Percentiles rank a stretch among this genome's conserved stretches.
Evolutionary conservation across 2,113 vertebrate species (phyloP).

Genomic region (Nanorana parkeri): DNA sequence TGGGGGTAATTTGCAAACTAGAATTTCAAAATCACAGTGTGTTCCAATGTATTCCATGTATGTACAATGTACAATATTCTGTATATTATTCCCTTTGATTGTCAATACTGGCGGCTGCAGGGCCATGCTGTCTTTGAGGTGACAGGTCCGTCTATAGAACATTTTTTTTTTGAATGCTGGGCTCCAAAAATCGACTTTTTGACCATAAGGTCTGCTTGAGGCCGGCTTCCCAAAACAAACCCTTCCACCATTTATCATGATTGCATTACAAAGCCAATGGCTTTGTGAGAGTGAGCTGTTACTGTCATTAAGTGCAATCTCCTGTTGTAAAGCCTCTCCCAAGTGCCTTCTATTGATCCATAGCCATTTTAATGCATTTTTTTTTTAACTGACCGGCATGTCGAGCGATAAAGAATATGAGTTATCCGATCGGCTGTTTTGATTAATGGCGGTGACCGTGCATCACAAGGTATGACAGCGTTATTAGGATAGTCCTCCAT

Average conservation of each 20-base stretch:
- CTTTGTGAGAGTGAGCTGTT: slow-evolving; percentile 71
- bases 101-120: too few species aligned
- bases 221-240: not conserved
- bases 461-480: slow-evolving; percentile 89
- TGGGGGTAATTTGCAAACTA: too few species aligned
- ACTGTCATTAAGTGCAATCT: slow-evolving; percentile 79
- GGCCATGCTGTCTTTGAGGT: too few species aligned
- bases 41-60: too few species aligned
- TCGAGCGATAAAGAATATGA: slow-evolving; percentile 90
- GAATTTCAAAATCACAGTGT: too few species aligned
- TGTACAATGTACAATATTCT: too few species aligned
- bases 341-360: slow-evolving; percentile 84
- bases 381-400: slow-evolving; percentile 80
- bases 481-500: slow-evolving; percentile 82
- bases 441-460: slow-evolving; percentile 86
- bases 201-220: slow-evolving; percentile 16
- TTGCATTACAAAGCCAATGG: slow-evolving; percentile 46
- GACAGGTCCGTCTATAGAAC: too few species aligned
- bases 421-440: slow-evolving; percentile 92
- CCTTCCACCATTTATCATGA: not conserved
- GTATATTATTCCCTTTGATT: too few species aligned
- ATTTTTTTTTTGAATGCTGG: too few species aligned
- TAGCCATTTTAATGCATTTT: slow-evolving; percentile 84
- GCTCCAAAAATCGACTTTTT: not conserved
- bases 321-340: slow-evolving; percentile 77